These are phyloP conservation scores for Leucoraja ocellata DNA, from an alignment of 2,797 vertebrate genomes.

Conservation along the genomic window DNA sequence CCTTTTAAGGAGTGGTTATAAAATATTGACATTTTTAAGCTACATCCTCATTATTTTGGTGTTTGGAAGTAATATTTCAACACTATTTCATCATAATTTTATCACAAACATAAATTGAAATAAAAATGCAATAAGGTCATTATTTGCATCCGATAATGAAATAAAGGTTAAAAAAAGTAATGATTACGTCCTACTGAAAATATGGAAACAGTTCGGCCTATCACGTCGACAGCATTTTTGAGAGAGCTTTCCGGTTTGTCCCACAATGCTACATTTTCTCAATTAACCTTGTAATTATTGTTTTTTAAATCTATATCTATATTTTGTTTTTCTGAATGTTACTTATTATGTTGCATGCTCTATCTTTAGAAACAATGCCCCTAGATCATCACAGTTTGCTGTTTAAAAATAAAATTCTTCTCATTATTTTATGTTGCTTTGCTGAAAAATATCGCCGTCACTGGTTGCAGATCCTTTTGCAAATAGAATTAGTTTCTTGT, in stretches of 20 bases:
- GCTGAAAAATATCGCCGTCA: no score
- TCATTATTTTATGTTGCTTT: background rate
- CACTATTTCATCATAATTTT: background rate
- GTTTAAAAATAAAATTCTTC: background rate
- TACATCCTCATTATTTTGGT: background rate
- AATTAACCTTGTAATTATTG: background rate
- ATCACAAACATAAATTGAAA: conserved; percentile 16
- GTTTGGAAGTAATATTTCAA: background rate
- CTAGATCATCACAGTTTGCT: background rate
- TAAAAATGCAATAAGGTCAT: background rate
- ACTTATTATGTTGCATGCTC: background rate
- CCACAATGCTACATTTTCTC: background rate
- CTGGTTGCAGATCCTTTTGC: background rate
- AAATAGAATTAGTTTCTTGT: background rate
- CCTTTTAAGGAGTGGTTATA: background rate
- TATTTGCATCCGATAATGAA: background rate
- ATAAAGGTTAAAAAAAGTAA: background rate
- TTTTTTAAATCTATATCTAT: background rate
- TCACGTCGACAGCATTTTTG: background rate
- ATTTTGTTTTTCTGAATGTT: background rate
- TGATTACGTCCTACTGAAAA: background rate
- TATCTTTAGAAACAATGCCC: no score
- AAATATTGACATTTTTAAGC: background rate
- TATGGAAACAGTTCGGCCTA: background rate
- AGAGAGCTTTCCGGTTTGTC: background rate